Percentiles rank a stretch among this genome's conserved stretches.
phyloP scores from a whole-genome alignment of 2,888 invertebrate species.

The Drosophila birchii region DNA sequence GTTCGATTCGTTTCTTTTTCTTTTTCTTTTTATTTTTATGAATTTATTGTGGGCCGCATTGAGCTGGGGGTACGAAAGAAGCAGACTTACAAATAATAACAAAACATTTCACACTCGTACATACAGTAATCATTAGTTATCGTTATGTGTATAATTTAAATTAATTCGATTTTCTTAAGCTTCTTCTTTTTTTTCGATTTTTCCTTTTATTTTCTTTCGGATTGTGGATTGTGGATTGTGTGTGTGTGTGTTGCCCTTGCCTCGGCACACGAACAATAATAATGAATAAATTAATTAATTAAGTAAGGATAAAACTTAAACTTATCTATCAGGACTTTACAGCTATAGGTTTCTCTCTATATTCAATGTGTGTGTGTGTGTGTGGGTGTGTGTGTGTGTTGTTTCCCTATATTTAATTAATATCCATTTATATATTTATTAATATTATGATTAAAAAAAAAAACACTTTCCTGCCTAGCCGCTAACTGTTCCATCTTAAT shows the following conservation, averaged over 20 bases:
- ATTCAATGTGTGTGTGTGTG: conserved; percentile 30
- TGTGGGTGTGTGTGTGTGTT: conserved; percentile 28
- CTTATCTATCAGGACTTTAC: conserved; percentile 42
- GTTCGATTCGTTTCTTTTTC: too few relatives aligned
- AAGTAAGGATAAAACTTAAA: conserved; percentile 37
- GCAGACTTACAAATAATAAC: conserved; percentile 77
- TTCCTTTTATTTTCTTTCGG: conserved; percentile 11
- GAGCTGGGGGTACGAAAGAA: conserved; percentile 45
- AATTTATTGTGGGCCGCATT: conserved; percentile 45
- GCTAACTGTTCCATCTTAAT: too few relatives aligned
- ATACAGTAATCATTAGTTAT: conserved; percentile 34
- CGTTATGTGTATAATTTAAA: conserved; percentile 33
- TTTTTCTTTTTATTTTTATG: conserved; percentile 15
- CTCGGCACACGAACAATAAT: conserved; percentile 40
- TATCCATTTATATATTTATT: conserved; percentile 29
- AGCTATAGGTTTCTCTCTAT: conserved; percentile 50
- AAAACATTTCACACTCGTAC: conserved; percentile 73
- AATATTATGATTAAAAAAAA: conserved; percentile 29
- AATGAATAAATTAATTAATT: conserved; percentile 49
- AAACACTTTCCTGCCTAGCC: too few relatives aligned
- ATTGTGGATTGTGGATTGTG: conserved; percentile 19
- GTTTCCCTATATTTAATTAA: conserved; percentile 21
- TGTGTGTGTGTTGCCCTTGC: conserved; percentile 24
- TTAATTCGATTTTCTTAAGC: conserved; percentile 27
- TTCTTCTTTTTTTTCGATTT: neutral